Conservation (phyloP, 2,888 invertebrate genomes). For the Volucella inanis region DNA sequence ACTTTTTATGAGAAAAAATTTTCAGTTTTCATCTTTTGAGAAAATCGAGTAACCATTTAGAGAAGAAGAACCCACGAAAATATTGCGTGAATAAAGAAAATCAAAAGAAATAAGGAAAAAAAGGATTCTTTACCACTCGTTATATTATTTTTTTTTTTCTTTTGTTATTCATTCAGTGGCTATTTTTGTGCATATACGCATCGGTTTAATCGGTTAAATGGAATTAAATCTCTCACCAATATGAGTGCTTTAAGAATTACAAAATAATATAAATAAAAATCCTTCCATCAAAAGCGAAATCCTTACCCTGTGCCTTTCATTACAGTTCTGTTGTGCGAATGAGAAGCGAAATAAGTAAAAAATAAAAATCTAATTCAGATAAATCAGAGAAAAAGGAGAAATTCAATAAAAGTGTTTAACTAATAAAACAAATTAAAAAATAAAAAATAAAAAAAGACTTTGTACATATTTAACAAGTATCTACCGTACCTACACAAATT, state of each 20-base stretch:
- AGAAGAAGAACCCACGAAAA: conserved; percentile 52
- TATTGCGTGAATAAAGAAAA: conserved; percentile 48
- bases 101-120: neutral
- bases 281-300: neutral
- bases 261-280: conserved; percentile 12
- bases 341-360: neutral
- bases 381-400: conserved; percentile 50
- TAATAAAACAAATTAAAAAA: conserved; percentile 24
- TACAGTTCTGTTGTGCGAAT: conserved; percentile 61
- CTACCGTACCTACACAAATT: conserved; percentile 16
- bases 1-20: conserved; percentile 57
- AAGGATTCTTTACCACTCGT: conserved; percentile 3
- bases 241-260: conserved; percentile 6
- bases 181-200: conserved; percentile 25
- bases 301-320: conserved; percentile 52
- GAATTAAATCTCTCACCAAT: conserved; percentile 8
- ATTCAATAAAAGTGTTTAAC: conserved; percentile 59
- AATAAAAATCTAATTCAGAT: conserved; percentile 50
- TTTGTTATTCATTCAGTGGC: conserved; percentile 27
- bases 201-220: conserved; percentile 24
- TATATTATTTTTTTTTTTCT: conserved; percentile 19
- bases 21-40: conserved; percentile 64
- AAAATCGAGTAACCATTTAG: conserved; percentile 55
- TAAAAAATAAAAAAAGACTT: conserved; percentile 13
- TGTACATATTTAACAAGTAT: conserved; percentile 53